A percentile compares a stretch with the other conserved stretches of the same genome.
These are phyloP conservation scores for Dasyornis broadbenti DNA, from an alignment of 2,113 vertebrate genomes.

Conservation along the genomic window DNA sequence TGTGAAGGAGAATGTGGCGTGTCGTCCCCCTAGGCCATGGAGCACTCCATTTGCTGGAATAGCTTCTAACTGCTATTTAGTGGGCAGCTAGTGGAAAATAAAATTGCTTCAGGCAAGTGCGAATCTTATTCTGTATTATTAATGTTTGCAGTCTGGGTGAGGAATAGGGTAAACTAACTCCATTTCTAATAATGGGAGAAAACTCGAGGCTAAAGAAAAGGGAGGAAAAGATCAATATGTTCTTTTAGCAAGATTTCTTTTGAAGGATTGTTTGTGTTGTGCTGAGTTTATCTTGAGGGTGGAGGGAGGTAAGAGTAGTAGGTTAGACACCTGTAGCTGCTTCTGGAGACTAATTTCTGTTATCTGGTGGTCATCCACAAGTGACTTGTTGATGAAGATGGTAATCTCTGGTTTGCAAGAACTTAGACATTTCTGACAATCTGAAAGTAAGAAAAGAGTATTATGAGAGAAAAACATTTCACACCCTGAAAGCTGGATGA, in stretches of 20 bases:
- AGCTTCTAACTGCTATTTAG: conserved; percentile 48
- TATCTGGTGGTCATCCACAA: not conserved
- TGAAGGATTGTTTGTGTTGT: not conserved
- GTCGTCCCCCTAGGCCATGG: not conserved
- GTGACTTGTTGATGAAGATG: not conserved
- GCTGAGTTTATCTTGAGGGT: not conserved
- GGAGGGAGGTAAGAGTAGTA: not conserved
- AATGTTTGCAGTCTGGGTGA: not conserved
- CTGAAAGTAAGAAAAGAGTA: not conserved
- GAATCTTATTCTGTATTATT: conserved; percentile 45
- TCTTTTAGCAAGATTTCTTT: not conserved
- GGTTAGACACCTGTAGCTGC: not conserved
- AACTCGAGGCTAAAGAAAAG: not conserved
- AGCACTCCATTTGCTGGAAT: conserved; percentile 33
- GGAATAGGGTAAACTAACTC: not conserved
- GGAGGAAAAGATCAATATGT: not conserved
- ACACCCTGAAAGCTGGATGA: not conserved
- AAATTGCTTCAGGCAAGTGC: conserved; percentile 27
- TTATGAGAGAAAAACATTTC: not conserved
- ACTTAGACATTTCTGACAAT: not conserved
- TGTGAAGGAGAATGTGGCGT: conserved; percentile 10
- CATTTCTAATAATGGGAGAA: not conserved
- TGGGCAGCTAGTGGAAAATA: conserved; percentile 45
- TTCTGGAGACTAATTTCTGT: not conserved
- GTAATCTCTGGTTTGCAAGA: not conserved